phyloP scores from a whole-genome alignment of 2,888 invertebrate species.

The Hofmannophila pseudospretella region DNA sequence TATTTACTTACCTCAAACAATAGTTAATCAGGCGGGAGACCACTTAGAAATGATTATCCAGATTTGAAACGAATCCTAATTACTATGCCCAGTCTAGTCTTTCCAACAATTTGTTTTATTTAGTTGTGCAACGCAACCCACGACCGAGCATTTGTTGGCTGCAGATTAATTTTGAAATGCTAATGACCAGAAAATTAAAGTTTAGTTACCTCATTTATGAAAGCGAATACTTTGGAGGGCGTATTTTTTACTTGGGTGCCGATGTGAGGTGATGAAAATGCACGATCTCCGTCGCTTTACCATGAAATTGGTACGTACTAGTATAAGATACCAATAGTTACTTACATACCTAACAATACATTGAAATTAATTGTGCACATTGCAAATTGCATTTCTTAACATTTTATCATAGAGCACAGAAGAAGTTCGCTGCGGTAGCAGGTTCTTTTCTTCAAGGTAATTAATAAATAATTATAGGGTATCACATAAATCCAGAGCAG shows the following conservation, averaged over 20 bases:
- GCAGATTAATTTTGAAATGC: slow-evolving; percentile 24
- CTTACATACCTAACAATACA: too few species aligned
- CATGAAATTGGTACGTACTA: too few species aligned
- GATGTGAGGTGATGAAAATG: neutral
- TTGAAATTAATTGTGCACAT: too few species aligned
- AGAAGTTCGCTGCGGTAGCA: too few species aligned
- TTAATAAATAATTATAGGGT: too few species aligned
- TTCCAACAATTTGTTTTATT: neutral
- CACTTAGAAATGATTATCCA: neutral
- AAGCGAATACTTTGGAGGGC: slow-evolving; percentile 6
- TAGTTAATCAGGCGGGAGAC: neutral
- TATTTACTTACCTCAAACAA: too few species aligned
- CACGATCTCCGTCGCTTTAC: too few species aligned
- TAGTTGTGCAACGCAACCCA: neutral
- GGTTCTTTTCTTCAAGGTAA: too few species aligned
- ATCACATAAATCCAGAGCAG: too few species aligned
- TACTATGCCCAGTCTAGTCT: neutral
- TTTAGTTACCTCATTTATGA: slow-evolving; percentile 21
- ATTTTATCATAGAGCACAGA: too few species aligned
- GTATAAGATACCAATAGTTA: too few species aligned
- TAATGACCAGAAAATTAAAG: slow-evolving; percentile 32
- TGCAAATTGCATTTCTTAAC: too few species aligned
- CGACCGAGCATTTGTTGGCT: neutral
- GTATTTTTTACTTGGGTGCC: neutral
- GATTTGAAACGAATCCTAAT: neutral